phyloP scores from a whole-genome alignment of 1,140 invertebrate species.

The Micrasema longulum region DNA sequence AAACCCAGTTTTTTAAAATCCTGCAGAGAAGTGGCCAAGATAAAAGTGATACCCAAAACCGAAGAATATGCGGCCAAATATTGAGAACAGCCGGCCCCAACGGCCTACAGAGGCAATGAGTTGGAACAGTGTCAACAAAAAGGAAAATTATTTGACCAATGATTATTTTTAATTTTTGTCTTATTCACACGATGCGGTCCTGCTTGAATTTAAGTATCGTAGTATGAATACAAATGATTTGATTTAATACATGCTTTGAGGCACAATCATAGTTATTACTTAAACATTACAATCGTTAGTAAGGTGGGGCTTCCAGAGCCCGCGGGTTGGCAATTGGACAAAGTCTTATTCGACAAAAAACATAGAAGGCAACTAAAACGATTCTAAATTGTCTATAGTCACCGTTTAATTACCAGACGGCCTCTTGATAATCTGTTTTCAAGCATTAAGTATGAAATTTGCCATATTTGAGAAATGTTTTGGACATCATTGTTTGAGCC shows the following conservation, averaged over 20 bases:
- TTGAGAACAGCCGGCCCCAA: no score
- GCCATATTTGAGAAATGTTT: not conserved
- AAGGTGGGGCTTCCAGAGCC: slow-evolving; percentile 34
- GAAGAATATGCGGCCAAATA: no score
- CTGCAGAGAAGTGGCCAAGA: no score
- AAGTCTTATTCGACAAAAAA: slow-evolving; percentile 27
- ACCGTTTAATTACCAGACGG: slow-evolving; percentile 33
- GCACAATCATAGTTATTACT: slow-evolving; percentile 56
- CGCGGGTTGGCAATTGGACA: slow-evolving; percentile 50
- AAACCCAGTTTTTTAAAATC: no score
- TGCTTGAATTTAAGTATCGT: slow-evolving; percentile 11
- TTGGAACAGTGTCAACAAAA: no score
- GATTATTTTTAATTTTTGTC: slow-evolving; percentile 1
- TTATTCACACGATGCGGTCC: slow-evolving; percentile 12
- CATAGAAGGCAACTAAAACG: not conserved
- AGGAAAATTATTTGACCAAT: no score
- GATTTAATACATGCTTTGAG: slow-evolving; percentile 55
- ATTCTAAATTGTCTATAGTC: slow-evolving; percentile 9
- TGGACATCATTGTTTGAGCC: slow-evolving; percentile 5
- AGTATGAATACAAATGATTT: slow-evolving; percentile 52
- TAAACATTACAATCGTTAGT: slow-evolving; percentile 55
- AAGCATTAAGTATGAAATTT: slow-evolving; percentile 12
- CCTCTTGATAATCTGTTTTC: slow-evolving; percentile 24
- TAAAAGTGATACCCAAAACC: no score
- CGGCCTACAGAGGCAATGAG: no score